Base-by-base conservation (phyloP, 2,888 invertebrate species). In the Lumbricus terrestris region DNA sequence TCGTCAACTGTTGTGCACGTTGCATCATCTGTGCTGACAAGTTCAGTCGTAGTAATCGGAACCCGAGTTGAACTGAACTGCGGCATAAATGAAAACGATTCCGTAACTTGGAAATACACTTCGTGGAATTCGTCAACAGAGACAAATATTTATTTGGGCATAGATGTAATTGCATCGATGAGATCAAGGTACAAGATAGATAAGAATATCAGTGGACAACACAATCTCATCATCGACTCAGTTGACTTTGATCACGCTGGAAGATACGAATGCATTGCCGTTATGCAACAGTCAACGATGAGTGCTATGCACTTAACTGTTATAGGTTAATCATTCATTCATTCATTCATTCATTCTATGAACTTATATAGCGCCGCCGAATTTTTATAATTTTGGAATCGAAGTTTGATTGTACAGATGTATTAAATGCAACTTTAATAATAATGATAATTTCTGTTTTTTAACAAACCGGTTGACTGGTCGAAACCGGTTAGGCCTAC, bases 101-200 rank as follows among this genome's bases (percentile, higher is more conserved):
- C 34, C 2, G 35, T 29, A 15, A 16, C 6, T 6, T 85, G 85
- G 85, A 34, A 23, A 18, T 23, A 11, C 35, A 85, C 85, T 85
- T 5, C 85, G 16, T 34, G 34, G 85, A 85, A 85, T 37, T 3
- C 34, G 3, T 34, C 23, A 85, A 23, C 34, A 34, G 35, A 23
- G 15, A 85, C 85, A 35, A 18, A 23, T 2, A 34, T 85, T 37
- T 85, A 85, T 37, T 34, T 37, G 37, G 37, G 23, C 23, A 18
- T 13, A n/a, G 85, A 85, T 23, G 35, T 85, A 85, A 1, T 85
- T 85, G 2, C 3, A 0, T 34, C 37, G 20, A 85, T 85, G 35
- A 85, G 85, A 85, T 85, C 85, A 37, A 85, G 85, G 35, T 85
- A 85, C 37, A 85, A 23, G 37, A 85, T 85, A 35, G 37, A 85